phyloP scores from a whole-genome alignment of 1,140 invertebrate species.

The Laupala kohalensis region DNA sequence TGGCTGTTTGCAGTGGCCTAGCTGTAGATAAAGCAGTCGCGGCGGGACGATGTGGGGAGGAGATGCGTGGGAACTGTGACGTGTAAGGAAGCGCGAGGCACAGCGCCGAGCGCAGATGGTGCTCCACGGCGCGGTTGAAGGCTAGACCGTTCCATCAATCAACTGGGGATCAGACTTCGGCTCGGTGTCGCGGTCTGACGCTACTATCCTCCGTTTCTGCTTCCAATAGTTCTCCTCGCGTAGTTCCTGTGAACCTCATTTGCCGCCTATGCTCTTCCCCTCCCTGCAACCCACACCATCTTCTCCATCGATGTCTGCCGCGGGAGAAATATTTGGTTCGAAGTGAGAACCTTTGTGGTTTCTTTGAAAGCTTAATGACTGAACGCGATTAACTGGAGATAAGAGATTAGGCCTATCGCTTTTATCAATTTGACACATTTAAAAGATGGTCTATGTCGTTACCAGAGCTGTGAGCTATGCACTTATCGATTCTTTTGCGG shows the following conservation, averaged over 20 bases:
- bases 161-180: background rate
- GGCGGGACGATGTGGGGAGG: background rate
- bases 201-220: no score
- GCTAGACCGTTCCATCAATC: background rate
- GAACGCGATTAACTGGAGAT: background rate
- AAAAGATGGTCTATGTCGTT: background rate
- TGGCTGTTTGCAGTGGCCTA: no score
- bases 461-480: background rate
- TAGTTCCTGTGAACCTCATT: no score
- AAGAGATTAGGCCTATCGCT: background rate
- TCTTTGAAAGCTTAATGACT: background rate
- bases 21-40: no score
- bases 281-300: background rate
- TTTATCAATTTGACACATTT: background rate
- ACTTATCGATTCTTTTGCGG: background rate
- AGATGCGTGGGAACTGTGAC: background rate
- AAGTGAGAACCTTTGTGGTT: background rate
- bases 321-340: background rate
- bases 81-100: background rate
- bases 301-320: background rate
- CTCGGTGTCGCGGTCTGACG: background rate
- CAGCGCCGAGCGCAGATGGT: no score
- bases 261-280: no score
- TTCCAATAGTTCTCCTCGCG: background rate
- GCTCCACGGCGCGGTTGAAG: no score